phyloP scores from a whole-genome alignment of 2,888 invertebrate species.

The Macrosiphum euphorbiae region DNA sequence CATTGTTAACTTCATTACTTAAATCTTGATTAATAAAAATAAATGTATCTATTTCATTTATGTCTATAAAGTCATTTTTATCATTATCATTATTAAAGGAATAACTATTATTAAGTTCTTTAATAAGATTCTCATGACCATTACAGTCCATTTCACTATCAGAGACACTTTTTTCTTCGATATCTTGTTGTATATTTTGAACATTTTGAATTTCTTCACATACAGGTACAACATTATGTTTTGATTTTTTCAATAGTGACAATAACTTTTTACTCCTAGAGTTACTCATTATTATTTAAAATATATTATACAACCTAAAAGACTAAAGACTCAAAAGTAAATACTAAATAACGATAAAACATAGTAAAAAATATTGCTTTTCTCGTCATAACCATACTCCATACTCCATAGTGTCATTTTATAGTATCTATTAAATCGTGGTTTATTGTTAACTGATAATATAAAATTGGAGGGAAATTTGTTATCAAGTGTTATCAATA shows the following conservation, averaged over 20 bases:
- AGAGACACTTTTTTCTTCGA: neutral
- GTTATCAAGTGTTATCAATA: no score
- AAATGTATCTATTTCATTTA: neutral
- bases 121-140: neutral
- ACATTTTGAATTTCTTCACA: neutral
- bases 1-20: neutral
- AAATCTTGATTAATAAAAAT: neutral
- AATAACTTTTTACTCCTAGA: neutral
- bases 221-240: neutral
- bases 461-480: no score
- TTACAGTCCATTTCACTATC: neutral
- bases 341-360: conserved; percentile 2
- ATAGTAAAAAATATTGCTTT: conserved; percentile 5
- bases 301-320: neutral
- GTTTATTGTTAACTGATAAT: no score
- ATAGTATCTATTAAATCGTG: no score
- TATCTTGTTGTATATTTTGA: neutral
- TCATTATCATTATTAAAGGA: neutral
- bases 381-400: neutral
- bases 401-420: no score
- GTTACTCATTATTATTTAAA: conserved; percentile 17
- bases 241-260: neutral
- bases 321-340: neutral
- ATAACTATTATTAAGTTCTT: conserved; percentile 14
- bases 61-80: neutral